These are phyloP conservation scores for Terebella lapidaria DNA, from an alignment of 2,888 invertebrate genomes.

Conservation along the genomic window DNA sequence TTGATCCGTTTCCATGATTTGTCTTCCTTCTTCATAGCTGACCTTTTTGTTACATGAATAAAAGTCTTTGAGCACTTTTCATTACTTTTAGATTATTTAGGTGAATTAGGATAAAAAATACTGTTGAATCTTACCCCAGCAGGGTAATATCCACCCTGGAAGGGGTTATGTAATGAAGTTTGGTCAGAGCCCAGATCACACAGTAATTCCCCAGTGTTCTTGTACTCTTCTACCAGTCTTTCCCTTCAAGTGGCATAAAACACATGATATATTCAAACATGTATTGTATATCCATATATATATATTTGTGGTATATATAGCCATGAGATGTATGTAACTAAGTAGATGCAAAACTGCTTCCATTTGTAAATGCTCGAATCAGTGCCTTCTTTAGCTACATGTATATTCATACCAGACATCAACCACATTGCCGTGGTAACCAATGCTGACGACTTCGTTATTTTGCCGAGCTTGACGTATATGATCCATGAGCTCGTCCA, in stretches of 20 bases:
- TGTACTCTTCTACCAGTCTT: conserved; percentile 55
- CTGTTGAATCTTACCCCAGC: conserved; percentile 48
- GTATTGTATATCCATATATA: no score
- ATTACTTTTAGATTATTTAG: no score
- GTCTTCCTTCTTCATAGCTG: conserved; percentile 55
- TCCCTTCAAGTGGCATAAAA: conserved; percentile 54
- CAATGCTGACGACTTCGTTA: conserved; percentile 56
- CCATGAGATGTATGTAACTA: no score
- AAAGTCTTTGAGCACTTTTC: no score
- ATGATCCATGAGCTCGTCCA: conserved; percentile 54
- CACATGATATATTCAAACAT: no score
- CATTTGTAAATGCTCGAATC: no score
- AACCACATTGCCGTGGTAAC: conserved; percentile 61
- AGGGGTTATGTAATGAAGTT: conserved; percentile 63
- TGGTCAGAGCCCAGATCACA: conserved; percentile 63
- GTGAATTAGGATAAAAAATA: neutral
- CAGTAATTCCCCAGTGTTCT: conserved; percentile 57
- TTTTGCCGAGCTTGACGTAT: conserved; percentile 48
- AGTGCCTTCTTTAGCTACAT: no score
- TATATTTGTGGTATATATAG: no score
- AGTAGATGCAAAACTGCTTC: no score
- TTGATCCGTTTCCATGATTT: conserved; percentile 57
- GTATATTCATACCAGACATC: conserved; percentile 54
- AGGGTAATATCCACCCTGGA: conserved; percentile 62
- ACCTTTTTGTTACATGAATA: no score